These are phyloP conservation scores for Teleogryllus occipitalis DNA, from an alignment of 1,140 invertebrate genomes.

Conservation along the genomic window DNA sequence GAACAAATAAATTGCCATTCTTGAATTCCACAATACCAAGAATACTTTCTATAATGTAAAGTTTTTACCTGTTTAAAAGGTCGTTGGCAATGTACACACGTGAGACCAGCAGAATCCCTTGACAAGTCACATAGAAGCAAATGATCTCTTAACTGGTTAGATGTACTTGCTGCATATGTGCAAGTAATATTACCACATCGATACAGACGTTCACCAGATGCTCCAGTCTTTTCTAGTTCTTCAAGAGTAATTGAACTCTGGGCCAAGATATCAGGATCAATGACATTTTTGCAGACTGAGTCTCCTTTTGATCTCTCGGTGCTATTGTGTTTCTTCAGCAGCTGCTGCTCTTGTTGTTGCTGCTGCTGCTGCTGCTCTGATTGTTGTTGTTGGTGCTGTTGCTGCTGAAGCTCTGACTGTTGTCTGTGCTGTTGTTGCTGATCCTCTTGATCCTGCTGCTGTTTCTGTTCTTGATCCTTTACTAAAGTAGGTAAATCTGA, in stretches of 20 bases:
- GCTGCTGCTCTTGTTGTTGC: neutral
- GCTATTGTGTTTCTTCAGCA: neutral
- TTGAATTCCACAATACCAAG: neutral
- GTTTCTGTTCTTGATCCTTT: neutral
- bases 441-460: neutral
- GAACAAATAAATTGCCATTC: neutral
- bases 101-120: constrained; percentile 28
- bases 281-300: neutral
- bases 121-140: constrained; percentile 36
- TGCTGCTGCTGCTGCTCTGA: neutral
- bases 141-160: constrained; percentile 38
- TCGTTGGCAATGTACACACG: constrained; percentile 45
- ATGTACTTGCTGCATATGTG: constrained; percentile 29
- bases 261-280: neutral
- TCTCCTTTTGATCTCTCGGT: neutral
- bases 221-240: neutral
- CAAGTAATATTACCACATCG: constrained; percentile 42
- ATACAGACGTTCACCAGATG: constrained; percentile 38
- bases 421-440: neutral
- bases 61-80: constrained; percentile 3
- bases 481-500: neutral
- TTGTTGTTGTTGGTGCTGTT: neutral
- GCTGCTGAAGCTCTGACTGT: too few relatives aligned
- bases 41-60: neutral
- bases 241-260: neutral